Evolutionary conservation across 2,888 invertebrate genomes (phyloP).

Genomic region (Melanotus villosus): DNA sequence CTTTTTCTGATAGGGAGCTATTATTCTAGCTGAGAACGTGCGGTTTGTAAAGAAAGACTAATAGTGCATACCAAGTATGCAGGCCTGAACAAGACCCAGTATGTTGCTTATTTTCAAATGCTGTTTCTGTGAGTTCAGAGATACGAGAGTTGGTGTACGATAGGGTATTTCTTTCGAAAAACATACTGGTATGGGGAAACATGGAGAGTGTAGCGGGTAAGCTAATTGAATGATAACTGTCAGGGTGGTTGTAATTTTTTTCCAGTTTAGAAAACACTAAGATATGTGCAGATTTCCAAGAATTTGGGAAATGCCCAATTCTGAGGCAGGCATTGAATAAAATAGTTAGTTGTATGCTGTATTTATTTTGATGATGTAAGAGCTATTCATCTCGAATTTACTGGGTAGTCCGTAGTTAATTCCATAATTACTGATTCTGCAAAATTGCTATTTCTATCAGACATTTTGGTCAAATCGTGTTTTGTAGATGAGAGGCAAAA

Average conservation of each 20-base stretch:
- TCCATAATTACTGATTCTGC: neutral
- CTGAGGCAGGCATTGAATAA: neutral
- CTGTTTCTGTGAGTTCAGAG: neutral
- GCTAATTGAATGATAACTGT: neutral
- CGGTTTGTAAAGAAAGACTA: neutral
- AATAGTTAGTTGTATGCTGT: neutral
- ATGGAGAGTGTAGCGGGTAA: too few species aligned
- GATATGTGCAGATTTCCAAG: neutral
- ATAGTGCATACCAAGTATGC: neutral
- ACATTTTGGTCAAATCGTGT: neutral
- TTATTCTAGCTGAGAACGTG: neutral
- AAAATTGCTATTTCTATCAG: neutral
- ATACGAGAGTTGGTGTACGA: neutral
- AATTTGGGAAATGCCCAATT: neutral
- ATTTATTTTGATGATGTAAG: neutral
- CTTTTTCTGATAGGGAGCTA: too few species aligned
- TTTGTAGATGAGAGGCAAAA: neutral
- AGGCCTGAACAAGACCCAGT: neutral
- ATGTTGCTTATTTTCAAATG: conserved; percentile 3
- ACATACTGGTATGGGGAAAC: neutral
- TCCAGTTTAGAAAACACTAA: neutral
- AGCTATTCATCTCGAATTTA: neutral
- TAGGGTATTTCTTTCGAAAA: neutral
- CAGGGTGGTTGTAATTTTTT: neutral
- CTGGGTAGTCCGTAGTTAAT: neutral